phyloP scores from a whole-genome alignment of 2,113 vertebrate species.

The Entelurus aequoreus region DNA sequence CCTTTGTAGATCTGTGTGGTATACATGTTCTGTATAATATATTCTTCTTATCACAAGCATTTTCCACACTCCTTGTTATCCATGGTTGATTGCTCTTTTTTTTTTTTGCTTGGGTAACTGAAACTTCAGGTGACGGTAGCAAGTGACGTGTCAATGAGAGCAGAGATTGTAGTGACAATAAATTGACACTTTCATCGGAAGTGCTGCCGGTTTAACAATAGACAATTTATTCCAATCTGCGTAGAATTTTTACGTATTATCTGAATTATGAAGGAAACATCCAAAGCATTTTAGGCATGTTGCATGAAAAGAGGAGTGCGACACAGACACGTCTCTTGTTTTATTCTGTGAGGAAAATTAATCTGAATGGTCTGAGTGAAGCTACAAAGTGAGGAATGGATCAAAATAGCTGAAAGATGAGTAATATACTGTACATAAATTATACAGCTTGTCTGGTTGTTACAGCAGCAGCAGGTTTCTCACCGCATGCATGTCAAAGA shows the following conservation, averaged over 20 bases:
- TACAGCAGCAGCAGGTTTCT: slow-evolving; percentile 15
- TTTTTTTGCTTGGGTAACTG: slow-evolving; percentile 2
- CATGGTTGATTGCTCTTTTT: too few species aligned
- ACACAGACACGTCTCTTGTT: slow-evolving; percentile 37
- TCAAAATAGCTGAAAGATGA: slow-evolving; percentile 21
- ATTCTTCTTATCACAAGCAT: too few species aligned
- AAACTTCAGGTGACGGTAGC: slow-evolving; percentile 36
- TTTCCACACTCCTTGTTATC: too few species aligned
- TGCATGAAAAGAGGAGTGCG: slow-evolving; percentile 41
- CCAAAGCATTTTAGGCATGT: slow-evolving; percentile 21
- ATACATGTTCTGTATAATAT: too few species aligned
- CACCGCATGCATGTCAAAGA: slow-evolving; percentile 21
- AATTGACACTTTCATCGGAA: slow-evolving; percentile 44
- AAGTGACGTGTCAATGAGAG: slow-evolving; percentile 42
- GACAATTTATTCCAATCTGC: slow-evolving; percentile 32
- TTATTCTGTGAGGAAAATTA: slow-evolving; percentile 17
- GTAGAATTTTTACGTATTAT: slow-evolving; percentile 30
- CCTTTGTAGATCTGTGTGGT: too few species aligned
- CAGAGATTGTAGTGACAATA: slow-evolving; percentile 37
- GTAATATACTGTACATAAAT: slow-evolving; percentile 7
- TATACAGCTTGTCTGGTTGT: not conserved
- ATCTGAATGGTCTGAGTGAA: slow-evolving; percentile 26
- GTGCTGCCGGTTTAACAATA: slow-evolving; percentile 29
- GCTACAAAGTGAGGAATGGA: slow-evolving; percentile 22
- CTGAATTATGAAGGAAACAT: slow-evolving; percentile 47